Conservation (phyloP, 2,888 invertebrate genomes). For the Agrilus biguttatus region DNA sequence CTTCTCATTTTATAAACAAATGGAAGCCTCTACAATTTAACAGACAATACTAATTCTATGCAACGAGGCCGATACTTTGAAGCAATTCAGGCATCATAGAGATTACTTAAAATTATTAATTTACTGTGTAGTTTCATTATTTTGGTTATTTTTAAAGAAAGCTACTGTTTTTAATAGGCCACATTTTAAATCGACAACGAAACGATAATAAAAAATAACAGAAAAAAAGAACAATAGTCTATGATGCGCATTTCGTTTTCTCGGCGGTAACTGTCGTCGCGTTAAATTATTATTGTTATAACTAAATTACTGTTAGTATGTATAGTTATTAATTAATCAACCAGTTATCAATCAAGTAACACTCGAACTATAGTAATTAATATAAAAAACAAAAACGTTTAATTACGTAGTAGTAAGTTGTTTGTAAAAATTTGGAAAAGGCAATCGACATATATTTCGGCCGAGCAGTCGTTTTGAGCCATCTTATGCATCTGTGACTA, state of each 20-base stretch:
- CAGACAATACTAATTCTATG: conserved; percentile 28
- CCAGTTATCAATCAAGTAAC: conserved; percentile 4
- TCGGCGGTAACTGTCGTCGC: too few relatives aligned
- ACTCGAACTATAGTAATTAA: conserved; percentile 4
- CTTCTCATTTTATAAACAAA: conserved; percentile 24
- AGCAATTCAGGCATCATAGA: conserved; percentile 25
- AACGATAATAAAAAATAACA: too few relatives aligned
- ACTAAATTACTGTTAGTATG: conserved; percentile 5
- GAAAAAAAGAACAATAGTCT: not conserved
- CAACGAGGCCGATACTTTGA: conserved; percentile 20
- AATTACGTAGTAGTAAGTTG: conserved; percentile 2
- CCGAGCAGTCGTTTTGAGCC: conserved; percentile 32
- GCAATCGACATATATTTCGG: conserved; percentile 18
- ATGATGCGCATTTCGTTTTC: conserved; percentile 2
- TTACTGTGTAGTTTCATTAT: too few relatives aligned
- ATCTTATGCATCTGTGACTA: conserved; percentile 34
- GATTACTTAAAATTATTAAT: conserved; percentile 5
- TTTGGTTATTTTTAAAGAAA: too few relatives aligned
- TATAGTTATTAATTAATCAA: conserved; percentile 3
- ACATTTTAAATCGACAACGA: too few relatives aligned
- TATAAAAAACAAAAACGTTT: conserved; percentile 1
- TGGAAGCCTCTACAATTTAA: conserved; percentile 31
- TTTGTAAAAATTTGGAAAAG: conserved; percentile 4
- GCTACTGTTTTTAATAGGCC: too few relatives aligned
- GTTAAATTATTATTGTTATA: not conserved